Conservation (phyloP, 2,888 invertebrate species). For the Charanyca ferruginea region DNA sequence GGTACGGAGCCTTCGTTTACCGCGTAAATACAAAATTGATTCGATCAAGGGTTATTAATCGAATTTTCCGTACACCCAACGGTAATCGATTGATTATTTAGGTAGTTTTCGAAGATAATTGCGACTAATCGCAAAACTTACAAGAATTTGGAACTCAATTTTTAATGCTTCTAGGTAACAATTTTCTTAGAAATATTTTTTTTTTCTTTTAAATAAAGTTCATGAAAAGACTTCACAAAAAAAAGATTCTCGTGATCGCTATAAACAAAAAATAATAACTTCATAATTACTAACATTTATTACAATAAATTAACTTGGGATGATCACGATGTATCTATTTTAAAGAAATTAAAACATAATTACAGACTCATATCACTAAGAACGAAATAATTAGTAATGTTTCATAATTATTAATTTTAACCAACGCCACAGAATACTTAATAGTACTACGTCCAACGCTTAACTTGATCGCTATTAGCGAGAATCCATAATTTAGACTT, state of each 20-base stretch:
- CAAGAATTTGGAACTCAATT: constrained; percentile 17
- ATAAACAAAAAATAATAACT: constrained; percentile 39
- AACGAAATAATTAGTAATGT: constrained; percentile 47
- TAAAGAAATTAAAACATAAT: constrained; percentile 56
- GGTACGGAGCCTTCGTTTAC: constrained; percentile 74
- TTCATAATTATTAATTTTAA: constrained; percentile 41
- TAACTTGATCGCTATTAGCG: constrained; percentile 20
- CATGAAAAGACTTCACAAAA: constrained; percentile 37
- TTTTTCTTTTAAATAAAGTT: constrained; percentile 15
- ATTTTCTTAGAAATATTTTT: constrained; percentile 10
- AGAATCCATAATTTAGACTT: constrained; percentile 27
- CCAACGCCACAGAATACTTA: too few species aligned
- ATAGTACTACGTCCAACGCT: too few species aligned
- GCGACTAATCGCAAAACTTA: constrained; percentile 41
- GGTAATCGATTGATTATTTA: constrained; percentile 65
- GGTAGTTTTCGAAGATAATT: constrained; percentile 52
- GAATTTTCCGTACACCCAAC: constrained; percentile 73
- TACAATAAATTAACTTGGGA: constrained; percentile 54
- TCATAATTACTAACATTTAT: constrained; percentile 54
- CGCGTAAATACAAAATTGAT: constrained; percentile 79
- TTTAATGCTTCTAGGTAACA: constrained; percentile 1
- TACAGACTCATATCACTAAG: constrained; percentile 43
- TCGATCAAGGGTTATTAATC: constrained; percentile 76
- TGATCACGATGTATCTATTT: constrained; percentile 55
- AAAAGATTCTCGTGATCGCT: constrained; percentile 40